These are phyloP conservation scores for Diabrotica undecimpunctata DNA, from an alignment of 1,140 invertebrate species.

Conservation along the genomic window DNA sequence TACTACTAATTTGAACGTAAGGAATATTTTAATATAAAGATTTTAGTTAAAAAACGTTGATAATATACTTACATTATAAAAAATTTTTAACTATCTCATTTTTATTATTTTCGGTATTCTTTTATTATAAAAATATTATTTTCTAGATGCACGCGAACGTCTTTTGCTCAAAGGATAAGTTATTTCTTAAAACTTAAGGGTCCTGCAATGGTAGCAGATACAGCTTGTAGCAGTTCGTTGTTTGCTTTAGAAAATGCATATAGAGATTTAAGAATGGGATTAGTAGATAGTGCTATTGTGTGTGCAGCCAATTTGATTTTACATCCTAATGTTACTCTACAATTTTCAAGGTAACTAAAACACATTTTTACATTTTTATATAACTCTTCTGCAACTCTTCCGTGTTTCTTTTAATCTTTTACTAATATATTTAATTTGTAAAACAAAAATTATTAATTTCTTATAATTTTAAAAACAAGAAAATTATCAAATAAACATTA, in stretches of 20 bases:
- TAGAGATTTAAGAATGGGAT: slow-evolving; percentile 66
- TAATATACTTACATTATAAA: no score
- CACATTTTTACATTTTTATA: not conserved
- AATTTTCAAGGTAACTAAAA: slow-evolving; percentile 63
- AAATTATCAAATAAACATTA: no score
- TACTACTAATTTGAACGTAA: no score
- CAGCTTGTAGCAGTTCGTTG: slow-evolving; percentile 86
- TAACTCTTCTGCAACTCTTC: no score
- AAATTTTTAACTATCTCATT: no score
- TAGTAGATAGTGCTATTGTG: slow-evolving; percentile 84
- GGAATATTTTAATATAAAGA: no score
- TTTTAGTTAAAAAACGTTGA: no score
- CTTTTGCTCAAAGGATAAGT: slow-evolving; percentile 89
- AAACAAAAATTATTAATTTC: no score
- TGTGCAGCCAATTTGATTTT: slow-evolving; percentile 78
- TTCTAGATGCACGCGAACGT: slow-evolving; percentile 75
- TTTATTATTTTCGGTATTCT: no score
- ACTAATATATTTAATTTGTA: no score
- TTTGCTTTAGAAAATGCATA: slow-evolving; percentile 82
- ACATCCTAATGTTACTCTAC: slow-evolving; percentile 81
- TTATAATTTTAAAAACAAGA: no score
- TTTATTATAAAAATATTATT: not conserved
- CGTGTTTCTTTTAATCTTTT: no score
- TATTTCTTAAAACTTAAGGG: slow-evolving; percentile 67
- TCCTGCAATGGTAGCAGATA: slow-evolving; percentile 81